A percentile compares a stretch with the other conserved stretches of the same genome.
Conservation (phyloP, 2,888 invertebrate genomes). For the Alentia gelatinosa region DNA sequence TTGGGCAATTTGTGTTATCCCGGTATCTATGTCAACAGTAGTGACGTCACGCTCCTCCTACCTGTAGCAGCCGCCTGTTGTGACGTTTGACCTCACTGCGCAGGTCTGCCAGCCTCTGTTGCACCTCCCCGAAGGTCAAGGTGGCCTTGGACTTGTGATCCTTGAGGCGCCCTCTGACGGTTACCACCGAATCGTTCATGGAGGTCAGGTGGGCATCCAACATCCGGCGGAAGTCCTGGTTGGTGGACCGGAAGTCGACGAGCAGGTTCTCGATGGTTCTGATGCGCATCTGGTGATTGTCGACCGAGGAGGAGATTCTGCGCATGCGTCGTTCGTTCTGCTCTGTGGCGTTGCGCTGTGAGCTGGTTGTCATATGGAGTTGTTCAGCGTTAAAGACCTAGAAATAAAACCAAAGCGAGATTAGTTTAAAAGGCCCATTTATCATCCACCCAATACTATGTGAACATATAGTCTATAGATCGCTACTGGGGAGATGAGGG, state of each 20-base stretch:
- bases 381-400: neutral
- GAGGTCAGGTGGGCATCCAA: neutral
- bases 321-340: slow-evolving; percentile 57
- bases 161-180: neutral
- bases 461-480: no score
- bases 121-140: neutral
- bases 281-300: slow-evolving; percentile 58
- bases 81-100: neutral
- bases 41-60: no score
- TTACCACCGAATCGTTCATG: slow-evolving; percentile 13
- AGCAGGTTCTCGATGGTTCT: slow-evolving; percentile 53
- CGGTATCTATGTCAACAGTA: no score
- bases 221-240: slow-evolving; percentile 34
- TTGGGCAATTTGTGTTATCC: no score
- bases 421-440: neutral
- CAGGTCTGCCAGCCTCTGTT: neutral
- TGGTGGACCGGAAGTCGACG: slow-evolving; percentile 28
- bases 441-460: no score
- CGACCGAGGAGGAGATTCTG: slow-evolving; percentile 37
- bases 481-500: no score
- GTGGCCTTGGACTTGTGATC: slow-evolving; percentile 35
- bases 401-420: neutral
- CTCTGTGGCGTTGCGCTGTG: neutral
- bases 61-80: neutral
- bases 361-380: slow-evolving; percentile 34